Conservation (phyloP, 2,797 vertebrate genomes). For the Tauraco hartlaubi region DNA sequence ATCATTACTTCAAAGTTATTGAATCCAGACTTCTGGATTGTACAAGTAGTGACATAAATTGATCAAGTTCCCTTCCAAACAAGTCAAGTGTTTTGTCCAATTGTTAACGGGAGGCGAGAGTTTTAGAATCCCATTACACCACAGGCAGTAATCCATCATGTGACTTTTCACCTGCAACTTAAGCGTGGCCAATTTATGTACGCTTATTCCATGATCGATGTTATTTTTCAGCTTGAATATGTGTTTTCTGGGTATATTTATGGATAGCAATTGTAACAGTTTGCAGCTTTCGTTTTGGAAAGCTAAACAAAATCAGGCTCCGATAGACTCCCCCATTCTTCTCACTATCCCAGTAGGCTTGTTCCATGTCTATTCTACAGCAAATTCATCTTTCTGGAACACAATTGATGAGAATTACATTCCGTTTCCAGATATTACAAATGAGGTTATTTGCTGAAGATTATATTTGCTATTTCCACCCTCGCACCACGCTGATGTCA, state of each 20-base stretch:
- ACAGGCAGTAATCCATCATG: not conserved
- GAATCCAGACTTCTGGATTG: not conserved
- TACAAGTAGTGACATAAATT: not conserved
- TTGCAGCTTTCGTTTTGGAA: not conserved
- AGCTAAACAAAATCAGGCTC: not conserved
- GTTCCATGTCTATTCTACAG: rapidly evolving
- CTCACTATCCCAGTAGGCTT: not conserved
- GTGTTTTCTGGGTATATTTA: not conserved
- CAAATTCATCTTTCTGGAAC: not conserved
- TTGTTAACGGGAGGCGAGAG: not conserved
- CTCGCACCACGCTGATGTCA: not conserved
- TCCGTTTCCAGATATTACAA: not conserved
- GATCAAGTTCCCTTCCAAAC: not conserved
- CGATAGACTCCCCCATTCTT: rapidly evolving
- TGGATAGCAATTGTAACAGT: rapidly evolving
- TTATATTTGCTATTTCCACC: not conserved
- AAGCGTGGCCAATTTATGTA: not conserved
- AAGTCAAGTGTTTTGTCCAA: not conserved
- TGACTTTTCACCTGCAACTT: not conserved
- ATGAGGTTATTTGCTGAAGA: not conserved
- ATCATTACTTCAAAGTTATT: not conserved
- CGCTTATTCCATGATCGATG: not conserved
- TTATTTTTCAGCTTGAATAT: not conserved
- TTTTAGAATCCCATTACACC: not conserved
- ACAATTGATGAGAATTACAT: not conserved